Conservation (phyloP, 2,113 vertebrate species). For the Mustela lutreola region DNA sequence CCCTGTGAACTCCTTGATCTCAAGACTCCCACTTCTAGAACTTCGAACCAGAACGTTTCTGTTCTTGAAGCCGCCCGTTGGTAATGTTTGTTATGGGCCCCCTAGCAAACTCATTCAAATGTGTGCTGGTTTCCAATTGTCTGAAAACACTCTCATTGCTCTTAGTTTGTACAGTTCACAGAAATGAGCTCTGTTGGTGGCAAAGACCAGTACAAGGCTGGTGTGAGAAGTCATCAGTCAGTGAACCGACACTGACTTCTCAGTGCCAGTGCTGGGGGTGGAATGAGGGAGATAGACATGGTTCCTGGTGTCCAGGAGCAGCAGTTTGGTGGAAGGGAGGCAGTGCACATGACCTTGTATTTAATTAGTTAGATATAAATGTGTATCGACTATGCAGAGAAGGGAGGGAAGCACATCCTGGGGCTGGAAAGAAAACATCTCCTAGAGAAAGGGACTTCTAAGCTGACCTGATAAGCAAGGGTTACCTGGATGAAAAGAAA, state of each 20-base stretch:
- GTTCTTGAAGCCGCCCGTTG: not conserved
- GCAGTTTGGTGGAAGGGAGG: not conserved
- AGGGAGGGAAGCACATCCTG: fast-evolving
- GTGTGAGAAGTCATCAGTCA: not conserved
- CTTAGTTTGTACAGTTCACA: not conserved
- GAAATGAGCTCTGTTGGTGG: not conserved
- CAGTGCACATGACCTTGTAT: not conserved
- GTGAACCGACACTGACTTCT: not conserved
- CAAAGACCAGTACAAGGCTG: not conserved
- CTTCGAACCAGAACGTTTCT: not conserved
- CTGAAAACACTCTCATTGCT: not conserved
- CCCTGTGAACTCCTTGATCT: not conserved
- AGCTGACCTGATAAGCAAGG: not conserved
- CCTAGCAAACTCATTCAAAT: not conserved
- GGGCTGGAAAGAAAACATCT: not conserved
- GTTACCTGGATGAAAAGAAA: not conserved
- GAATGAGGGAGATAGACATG: too few species aligned
- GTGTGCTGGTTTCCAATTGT: not conserved
- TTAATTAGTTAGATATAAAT: not conserved
- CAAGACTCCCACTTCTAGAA: not conserved
- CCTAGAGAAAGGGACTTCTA: not conserved
- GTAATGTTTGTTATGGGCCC: not conserved
- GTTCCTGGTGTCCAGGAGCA: not conserved
- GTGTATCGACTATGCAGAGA: fast-evolving
- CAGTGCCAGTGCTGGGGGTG: not conserved